These are phyloP conservation scores for Ips typographus DNA, from an alignment of 1,140 invertebrate species.

Conservation along the genomic window DNA sequence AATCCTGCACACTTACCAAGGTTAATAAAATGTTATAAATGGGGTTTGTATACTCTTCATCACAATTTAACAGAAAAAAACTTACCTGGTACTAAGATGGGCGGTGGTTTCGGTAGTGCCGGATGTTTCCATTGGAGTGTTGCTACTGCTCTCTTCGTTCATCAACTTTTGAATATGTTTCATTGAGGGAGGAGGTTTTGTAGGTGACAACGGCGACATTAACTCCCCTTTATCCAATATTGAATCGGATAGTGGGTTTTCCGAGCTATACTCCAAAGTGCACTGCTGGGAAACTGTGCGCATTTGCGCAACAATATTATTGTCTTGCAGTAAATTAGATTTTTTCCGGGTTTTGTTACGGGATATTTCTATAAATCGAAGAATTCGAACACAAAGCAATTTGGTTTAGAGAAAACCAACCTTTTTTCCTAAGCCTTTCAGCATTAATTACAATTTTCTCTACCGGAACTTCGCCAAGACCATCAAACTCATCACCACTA, in stretches of 20 bases:
- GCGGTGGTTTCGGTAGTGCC: slow-evolving; percentile 15
- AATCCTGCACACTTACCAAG: background rate
- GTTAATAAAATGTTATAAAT: too few species aligned
- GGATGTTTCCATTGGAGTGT: slow-evolving; percentile 20
- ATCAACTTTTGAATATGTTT: slow-evolving; percentile 43
- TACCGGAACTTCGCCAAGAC: slow-evolving; percentile 45
- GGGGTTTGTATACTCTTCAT: too few species aligned
- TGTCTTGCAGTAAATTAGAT: slow-evolving; percentile 19
- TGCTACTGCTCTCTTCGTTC: slow-evolving; percentile 9
- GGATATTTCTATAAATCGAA: slow-evolving; percentile 29
- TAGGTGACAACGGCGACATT: slow-evolving; percentile 43
- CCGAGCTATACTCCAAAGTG: slow-evolving; percentile 71
- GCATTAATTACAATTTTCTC: slow-evolving; percentile 49
- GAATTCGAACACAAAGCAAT: background rate
- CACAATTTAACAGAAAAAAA: background rate
- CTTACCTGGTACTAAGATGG: slow-evolving; percentile 20
- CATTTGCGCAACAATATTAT: slow-evolving; percentile 38
- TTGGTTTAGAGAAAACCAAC: background rate
- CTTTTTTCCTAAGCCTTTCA: slow-evolving; percentile 45
- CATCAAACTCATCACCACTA: slow-evolving; percentile 55
- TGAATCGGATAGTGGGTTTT: slow-evolving; percentile 66
- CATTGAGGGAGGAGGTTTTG: slow-evolving; percentile 49
- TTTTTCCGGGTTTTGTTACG: slow-evolving; percentile 26
- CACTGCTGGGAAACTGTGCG: slow-evolving; percentile 60
- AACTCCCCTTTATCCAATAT: slow-evolving; percentile 55